A percentile compares a stretch with the other conserved stretches of the same genome.
Evolutionary conservation across 2,888 invertebrate genomes (phyloP).

Genomic region (Blastobasis adustella): DNA sequence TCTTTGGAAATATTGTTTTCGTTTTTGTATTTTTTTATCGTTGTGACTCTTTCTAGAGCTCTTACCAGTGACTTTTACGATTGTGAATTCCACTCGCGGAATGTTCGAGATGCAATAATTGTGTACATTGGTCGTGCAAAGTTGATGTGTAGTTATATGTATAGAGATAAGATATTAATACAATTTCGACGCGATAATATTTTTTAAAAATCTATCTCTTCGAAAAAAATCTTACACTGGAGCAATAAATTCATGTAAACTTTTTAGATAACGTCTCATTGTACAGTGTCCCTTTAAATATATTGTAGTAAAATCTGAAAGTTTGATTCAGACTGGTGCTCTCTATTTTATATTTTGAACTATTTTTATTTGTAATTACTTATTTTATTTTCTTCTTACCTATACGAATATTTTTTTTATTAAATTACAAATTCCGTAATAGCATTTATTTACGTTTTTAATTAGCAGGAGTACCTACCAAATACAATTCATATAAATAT

Average conservation of each 20-base stretch:
- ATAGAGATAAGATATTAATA: conserved; percentile 17
- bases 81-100: conserved; percentile 24
- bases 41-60: conserved; percentile 20
- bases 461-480: too few species aligned
- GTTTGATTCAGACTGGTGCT: conserved; percentile 44
- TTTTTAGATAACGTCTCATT: too few species aligned
- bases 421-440: conserved; percentile 41
- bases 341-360: conserved; percentile 22
- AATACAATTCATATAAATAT: too few species aligned
- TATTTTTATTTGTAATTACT: conserved; percentile 25
- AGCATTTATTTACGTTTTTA: conserved; percentile 43
- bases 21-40: conserved; percentile 7
- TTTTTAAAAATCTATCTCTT: too few species aligned
- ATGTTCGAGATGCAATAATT: conserved; percentile 34
- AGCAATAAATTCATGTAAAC: too few species aligned
- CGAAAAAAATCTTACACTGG: too few species aligned
- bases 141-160: conserved; percentile 45
- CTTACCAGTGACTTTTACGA: conserved; percentile 10
- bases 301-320: conserved; percentile 4
- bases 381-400: too few species aligned
- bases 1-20: too few species aligned
- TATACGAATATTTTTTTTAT: conserved; percentile 15
- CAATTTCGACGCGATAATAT: too few species aligned
- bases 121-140: conserved; percentile 53
- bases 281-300: neutral